phyloP scores from a whole-genome alignment of 2,888 invertebrate genomes.

The Parapristionchus giblindavisi region DNA sequence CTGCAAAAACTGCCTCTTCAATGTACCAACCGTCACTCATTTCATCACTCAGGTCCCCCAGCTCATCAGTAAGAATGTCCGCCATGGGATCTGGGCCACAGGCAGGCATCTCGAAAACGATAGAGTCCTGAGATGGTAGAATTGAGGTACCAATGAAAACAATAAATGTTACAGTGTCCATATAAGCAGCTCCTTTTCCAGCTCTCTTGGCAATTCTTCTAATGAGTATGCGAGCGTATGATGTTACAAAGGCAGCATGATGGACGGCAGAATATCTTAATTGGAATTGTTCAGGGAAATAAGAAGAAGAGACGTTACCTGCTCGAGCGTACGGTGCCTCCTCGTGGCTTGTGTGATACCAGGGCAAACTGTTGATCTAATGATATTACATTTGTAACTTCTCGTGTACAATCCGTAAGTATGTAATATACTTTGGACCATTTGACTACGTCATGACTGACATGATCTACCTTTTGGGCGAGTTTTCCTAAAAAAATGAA shows the following conservation, averaged over 20 bases:
- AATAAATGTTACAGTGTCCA: slow-evolving; percentile 16
- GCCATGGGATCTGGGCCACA: neutral
- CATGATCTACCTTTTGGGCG: neutral
- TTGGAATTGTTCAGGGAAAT: neutral
- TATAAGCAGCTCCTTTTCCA: neutral
- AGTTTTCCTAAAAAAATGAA: neutral
- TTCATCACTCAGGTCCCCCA: slow-evolving; percentile 1
- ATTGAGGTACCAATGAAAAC: too few relatives aligned
- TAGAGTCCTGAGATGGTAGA: neutral
- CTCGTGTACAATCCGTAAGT: neutral
- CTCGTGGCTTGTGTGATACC: neutral
- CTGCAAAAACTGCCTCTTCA: neutral
- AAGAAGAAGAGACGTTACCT: neutral
- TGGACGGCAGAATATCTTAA: neutral
- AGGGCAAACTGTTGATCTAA: neutral
- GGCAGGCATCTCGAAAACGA: neutral
- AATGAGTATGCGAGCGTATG: neutral
- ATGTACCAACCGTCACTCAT: neutral
- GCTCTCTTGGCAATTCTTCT: neutral
- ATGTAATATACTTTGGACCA: neutral
- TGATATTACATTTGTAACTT: neutral
- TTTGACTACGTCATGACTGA: neutral
- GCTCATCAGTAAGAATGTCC: neutral
- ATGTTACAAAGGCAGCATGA: slow-evolving; percentile 7
- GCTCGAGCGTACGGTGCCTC: neutral